Evolutionary conservation across 2,797 vertebrate species (phyloP).

Genomic region (Gouania willdenowi): DNA sequence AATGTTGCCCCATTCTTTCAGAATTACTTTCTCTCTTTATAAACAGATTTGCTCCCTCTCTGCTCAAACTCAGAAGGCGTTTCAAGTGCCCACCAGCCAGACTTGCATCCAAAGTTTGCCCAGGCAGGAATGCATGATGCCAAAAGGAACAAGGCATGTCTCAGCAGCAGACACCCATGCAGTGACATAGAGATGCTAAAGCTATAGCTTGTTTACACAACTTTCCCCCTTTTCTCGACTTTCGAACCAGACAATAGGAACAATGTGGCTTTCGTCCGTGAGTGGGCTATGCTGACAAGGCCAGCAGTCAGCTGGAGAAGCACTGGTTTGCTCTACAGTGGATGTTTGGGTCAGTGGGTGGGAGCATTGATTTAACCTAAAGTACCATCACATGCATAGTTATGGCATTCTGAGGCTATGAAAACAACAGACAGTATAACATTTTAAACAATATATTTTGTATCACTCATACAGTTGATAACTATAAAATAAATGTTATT

Average conservation of each 20-base stretch:
- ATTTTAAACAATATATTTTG: too few relatives aligned
- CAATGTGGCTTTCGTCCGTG: conserved; percentile 72
- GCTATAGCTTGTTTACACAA: conserved; percentile 76
- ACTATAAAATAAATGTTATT: too few relatives aligned
- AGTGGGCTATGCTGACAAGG: conserved; percentile 71
- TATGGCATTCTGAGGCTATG: conserved; percentile 3
- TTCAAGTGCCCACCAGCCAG: conserved; percentile 5
- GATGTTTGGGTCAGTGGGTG: conserved; percentile 73
- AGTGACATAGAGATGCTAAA: conserved; percentile 75
- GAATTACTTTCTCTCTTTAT: too few relatives aligned
- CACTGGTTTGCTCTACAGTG: conserved; percentile 73
- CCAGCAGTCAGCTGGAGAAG: conserved; percentile 60
- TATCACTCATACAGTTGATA: too few relatives aligned
- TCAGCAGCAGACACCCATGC: conserved; percentile 70
- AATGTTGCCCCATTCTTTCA: too few relatives aligned
- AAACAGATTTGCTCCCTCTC: too few relatives aligned
- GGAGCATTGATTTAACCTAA: conserved; percentile 78
- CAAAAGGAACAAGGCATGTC: conserved; percentile 50
- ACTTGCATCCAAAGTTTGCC: conserved; percentile 58
- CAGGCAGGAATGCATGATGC: conserved; percentile 45
- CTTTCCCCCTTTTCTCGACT: conserved; percentile 64
- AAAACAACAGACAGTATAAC: too few relatives aligned
- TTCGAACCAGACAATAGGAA: conserved; percentile 72
- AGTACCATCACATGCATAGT: conserved; percentile 28
- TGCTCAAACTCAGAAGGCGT: too few relatives aligned